Conservation (phyloP, 2,888 invertebrate species). For the Spodoptera picta region DNA sequence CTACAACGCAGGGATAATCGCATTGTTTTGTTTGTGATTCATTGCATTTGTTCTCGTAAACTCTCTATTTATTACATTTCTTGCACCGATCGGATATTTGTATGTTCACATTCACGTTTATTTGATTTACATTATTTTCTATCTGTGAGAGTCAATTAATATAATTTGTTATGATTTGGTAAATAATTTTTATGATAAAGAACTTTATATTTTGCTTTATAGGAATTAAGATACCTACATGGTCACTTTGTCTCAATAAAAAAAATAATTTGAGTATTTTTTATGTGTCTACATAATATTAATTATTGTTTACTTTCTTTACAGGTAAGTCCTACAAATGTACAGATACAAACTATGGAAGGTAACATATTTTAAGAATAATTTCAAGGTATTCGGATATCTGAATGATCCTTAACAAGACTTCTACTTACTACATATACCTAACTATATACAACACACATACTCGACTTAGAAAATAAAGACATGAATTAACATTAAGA, state of each 20-base stretch:
- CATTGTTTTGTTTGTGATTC: conserved; percentile 88
- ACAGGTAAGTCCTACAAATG: conserved; percentile 29
- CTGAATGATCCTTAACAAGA: too few relatives aligned
- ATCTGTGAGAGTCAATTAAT: conserved; percentile 37
- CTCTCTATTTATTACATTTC: conserved; percentile 82
- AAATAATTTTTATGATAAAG: too few relatives aligned
- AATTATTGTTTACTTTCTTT: conserved; percentile 12
- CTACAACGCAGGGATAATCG: conserved; percentile 85
- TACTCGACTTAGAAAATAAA: too few relatives aligned
- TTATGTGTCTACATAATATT: background rate
- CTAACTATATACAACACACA: too few relatives aligned
- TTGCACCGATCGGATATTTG: conserved; percentile 77
- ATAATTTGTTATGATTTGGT: conserved; percentile 20
- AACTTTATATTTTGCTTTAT: too few relatives aligned
- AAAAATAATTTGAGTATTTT: too few relatives aligned
- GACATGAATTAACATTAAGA: too few relatives aligned
- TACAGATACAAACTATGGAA: background rate
- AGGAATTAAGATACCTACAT: too few relatives aligned
- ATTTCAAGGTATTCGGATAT: too few relatives aligned
- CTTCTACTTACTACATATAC: too few relatives aligned
- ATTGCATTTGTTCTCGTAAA: conserved; percentile 83
- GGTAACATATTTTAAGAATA: conserved; percentile 3
- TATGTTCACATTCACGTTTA: conserved; percentile 62
- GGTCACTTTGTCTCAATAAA: too few relatives aligned
- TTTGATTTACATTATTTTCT: conserved; percentile 46